phyloP scores from a whole-genome alignment of 2,113 vertebrate genomes.

The Hippolais icterina region DNA sequence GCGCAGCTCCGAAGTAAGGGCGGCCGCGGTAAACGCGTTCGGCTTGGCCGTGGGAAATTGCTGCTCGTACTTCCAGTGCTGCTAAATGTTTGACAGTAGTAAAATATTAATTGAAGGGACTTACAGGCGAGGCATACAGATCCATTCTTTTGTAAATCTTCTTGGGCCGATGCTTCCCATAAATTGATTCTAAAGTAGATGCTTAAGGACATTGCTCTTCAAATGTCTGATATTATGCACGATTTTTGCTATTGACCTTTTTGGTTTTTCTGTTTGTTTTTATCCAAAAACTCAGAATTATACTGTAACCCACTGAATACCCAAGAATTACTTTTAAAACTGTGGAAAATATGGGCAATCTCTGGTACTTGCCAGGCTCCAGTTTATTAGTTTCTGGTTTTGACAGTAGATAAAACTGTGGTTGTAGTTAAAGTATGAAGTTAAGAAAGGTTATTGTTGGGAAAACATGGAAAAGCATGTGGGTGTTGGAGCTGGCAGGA shows the following conservation, averaged over 20 bases:
- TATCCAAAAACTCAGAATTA: background rate
- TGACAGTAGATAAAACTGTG: background rate
- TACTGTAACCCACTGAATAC: background rate
- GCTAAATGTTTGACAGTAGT: rapidly evolving
- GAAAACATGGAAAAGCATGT: background rate
- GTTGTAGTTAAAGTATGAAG: background rate
- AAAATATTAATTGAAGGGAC: rapidly evolving
- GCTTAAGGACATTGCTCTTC: background rate
- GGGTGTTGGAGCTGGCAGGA: background rate
- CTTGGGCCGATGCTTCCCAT: background rate
- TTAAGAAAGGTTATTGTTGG: background rate
- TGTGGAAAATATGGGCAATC: background rate
- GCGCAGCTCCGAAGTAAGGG: constrained; percentile 90
- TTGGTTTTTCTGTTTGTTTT: rapidly evolving
- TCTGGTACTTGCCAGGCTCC: background rate
- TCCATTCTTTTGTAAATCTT: rapidly evolving
- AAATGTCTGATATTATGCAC: background rate
- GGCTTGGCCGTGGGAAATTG: background rate
- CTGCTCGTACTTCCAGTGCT: background rate
- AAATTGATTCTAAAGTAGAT: background rate
- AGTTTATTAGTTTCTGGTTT: background rate
- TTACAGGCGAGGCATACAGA: rapidly evolving
- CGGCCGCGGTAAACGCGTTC: background rate
- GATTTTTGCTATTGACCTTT: background rate
- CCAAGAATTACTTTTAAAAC: background rate